Evolutionary conservation across 2,113 vertebrate genomes (phyloP).

Genomic region (Eidolon helvum): DNA sequence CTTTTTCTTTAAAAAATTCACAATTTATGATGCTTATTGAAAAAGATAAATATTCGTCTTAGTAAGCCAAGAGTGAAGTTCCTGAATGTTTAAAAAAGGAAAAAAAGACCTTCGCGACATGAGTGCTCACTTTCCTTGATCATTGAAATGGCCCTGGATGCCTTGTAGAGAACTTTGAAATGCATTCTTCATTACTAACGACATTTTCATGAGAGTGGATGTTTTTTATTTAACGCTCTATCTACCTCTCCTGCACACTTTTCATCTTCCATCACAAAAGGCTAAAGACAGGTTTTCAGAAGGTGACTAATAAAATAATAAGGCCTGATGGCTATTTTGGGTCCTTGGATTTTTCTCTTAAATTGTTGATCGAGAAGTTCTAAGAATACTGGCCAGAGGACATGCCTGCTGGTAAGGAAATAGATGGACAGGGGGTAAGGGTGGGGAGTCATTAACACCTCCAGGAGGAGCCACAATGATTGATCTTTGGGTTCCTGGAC

Average conservation of each 20-base stretch:
- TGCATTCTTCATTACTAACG: conserved; percentile 59
- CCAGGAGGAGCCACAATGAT: neutral
- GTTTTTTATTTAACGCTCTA: conserved; percentile 62
- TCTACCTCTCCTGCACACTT: conserved; percentile 21
- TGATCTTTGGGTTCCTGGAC: neutral
- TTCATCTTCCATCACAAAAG: conserved; percentile 29
- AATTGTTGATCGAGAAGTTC: neutral
- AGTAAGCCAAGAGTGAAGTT: conserved; percentile 42
- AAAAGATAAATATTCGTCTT: conserved; percentile 52
- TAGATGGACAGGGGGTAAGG: neutral
- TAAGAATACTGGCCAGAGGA: neutral
- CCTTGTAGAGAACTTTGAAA: conserved; percentile 26
- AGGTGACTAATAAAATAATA: conserved; percentile 53
- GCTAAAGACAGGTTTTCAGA: conserved; percentile 43
- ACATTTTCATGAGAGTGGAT: conserved; percentile 53
- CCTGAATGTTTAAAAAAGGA: conserved; percentile 34
- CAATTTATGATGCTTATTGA: conserved; percentile 14
- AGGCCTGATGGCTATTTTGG: neutral
- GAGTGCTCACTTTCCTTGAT: conserved; percentile 32
- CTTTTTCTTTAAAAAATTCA: neutral
- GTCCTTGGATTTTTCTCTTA: conserved; percentile 25
- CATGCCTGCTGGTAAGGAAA: neutral
- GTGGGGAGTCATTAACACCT: neutral
- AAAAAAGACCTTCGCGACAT: neutral
- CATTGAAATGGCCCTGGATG: conserved; percentile 51